Evolutionary conservation across 2,888 invertebrate genomes (phyloP).

Genomic region (Aethes cnicana): DNA sequence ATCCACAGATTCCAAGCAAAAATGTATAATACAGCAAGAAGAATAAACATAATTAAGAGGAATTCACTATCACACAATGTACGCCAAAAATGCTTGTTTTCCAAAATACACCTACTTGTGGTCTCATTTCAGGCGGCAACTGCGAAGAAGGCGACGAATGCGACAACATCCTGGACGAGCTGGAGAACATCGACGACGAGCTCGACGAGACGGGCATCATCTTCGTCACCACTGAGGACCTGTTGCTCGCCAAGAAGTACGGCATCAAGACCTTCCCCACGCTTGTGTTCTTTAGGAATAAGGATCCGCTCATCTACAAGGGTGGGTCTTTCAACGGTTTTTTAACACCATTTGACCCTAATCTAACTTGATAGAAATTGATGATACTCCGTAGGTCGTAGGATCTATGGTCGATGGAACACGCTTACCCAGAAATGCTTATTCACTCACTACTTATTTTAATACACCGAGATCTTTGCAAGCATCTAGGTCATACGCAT

Average conservation of each 20-base stretch:
- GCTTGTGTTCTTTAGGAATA: constrained; percentile 94
- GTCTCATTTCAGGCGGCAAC: constrained; percentile 84
- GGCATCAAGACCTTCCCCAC: constrained; percentile 93
- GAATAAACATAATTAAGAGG: too few relatives aligned
- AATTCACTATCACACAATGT: too few relatives aligned
- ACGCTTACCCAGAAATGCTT: too few relatives aligned
- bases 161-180: constrained; percentile 90
- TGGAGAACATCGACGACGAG: constrained; percentile 96
- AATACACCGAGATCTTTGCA: too few relatives aligned
- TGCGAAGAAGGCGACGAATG: constrained; percentile 94
- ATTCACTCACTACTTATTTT: too few relatives aligned
- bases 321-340: constrained; percentile 56
- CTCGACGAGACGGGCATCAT: constrained; percentile 96
- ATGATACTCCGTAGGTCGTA: too few relatives aligned
- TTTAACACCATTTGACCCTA: not conserved
- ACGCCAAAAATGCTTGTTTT: not conserved
- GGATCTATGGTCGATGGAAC: too few relatives aligned
- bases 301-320: constrained; percentile 91
- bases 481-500: too few relatives aligned
- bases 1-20: too few relatives aligned
- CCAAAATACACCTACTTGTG: not conserved
- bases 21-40: too few relatives aligned
- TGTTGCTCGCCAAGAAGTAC: constrained; percentile 89
- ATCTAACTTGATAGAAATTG: too few relatives aligned
- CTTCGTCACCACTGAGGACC: constrained; percentile 95